Conservation (phyloP, 2,113 vertebrate species). For the Semicossyphus pulcher region DNA sequence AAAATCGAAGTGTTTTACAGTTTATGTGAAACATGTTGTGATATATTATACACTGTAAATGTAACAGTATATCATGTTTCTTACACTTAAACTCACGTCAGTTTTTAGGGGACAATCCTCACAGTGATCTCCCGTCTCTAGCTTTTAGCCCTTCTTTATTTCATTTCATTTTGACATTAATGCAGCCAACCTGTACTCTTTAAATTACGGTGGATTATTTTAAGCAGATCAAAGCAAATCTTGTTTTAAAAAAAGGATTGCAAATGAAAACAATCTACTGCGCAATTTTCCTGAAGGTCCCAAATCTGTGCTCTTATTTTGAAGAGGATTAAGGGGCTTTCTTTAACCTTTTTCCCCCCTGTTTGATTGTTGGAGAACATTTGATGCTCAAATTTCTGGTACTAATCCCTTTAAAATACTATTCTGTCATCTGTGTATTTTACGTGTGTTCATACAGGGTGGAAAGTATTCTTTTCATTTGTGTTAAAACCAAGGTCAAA, state of each 20-base stretch:
- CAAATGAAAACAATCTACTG: constrained; percentile 40
- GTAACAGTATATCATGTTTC: constrained; percentile 26
- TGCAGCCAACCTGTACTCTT: constrained; percentile 62
- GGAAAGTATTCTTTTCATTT: not conserved
- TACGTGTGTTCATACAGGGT: not conserved
- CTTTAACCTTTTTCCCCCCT: not conserved
- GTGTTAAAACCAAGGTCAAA: not conserved
- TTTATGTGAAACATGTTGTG: constrained; percentile 39
- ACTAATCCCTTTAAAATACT: constrained; percentile 28
- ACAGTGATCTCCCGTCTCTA: too few species aligned
- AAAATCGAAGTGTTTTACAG: constrained; percentile 55
- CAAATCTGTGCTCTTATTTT: constrained; percentile 43
- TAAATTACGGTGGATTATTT: constrained; percentile 68
- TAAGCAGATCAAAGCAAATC: constrained; percentile 70
- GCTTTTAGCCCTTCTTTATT: constrained; percentile 43
- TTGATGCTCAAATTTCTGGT: constrained; percentile 24
- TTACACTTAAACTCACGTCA: constrained; percentile 14
- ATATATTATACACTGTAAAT: constrained; percentile 22
- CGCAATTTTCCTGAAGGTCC: constrained; percentile 39
- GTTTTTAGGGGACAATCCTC: not conserved
- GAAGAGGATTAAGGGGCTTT: constrained; percentile 51
- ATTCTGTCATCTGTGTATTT: not conserved
- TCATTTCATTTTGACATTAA: constrained; percentile 67
- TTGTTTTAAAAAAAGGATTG: constrained; percentile 61
- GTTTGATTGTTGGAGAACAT: constrained; percentile 46